phyloP scores from a whole-genome alignment of 2,888 invertebrate species.

The Isoperla grammatica region DNA sequence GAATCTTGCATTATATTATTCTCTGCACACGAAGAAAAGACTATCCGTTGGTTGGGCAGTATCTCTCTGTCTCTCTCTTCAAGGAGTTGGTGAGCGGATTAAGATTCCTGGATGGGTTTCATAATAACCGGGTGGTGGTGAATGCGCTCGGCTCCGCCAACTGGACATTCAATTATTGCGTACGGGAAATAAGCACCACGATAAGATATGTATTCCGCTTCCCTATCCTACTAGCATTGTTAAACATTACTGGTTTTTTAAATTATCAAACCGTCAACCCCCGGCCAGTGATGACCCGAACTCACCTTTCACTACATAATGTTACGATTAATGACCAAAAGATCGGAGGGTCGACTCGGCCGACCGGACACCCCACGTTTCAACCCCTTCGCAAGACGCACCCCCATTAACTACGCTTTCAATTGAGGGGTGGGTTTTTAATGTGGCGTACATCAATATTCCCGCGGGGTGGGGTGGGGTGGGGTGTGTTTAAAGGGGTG shows the following conservation, averaged over 20 bases:
- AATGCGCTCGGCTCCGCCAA: too few species aligned
- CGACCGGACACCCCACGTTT: constrained; percentile 13
- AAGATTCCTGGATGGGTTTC: constrained; percentile 15
- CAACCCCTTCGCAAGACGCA: constrained; percentile 11
- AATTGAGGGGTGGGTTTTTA: neutral
- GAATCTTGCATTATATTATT: neutral
- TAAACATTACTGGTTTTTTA: constrained; percentile 15
- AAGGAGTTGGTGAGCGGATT: constrained; percentile 6
- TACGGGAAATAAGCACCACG: constrained; percentile 15
- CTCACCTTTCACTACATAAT: constrained; percentile 21
- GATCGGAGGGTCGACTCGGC: constrained; percentile 22
- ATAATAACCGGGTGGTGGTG: constrained; percentile 8
- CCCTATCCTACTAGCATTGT: constrained; percentile 20
- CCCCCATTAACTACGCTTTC: constrained; percentile 20
- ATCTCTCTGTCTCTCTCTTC: too few species aligned
- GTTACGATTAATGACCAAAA: constrained; percentile 26
- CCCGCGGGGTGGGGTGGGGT: too few species aligned
- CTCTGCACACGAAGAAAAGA: neutral
- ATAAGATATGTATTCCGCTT: constrained; percentile 24
- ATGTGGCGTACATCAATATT: neutral
- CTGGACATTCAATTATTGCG: constrained; percentile 10
- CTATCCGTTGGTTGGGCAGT: constrained; percentile 10
- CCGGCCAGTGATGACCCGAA: constrained; percentile 19
- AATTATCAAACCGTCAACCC: constrained; percentile 19
- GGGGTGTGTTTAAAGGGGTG: too few species aligned